phyloP scores from a whole-genome alignment of 2,797 vertebrate genomes.

The Ctenosaura bakeri region DNA sequence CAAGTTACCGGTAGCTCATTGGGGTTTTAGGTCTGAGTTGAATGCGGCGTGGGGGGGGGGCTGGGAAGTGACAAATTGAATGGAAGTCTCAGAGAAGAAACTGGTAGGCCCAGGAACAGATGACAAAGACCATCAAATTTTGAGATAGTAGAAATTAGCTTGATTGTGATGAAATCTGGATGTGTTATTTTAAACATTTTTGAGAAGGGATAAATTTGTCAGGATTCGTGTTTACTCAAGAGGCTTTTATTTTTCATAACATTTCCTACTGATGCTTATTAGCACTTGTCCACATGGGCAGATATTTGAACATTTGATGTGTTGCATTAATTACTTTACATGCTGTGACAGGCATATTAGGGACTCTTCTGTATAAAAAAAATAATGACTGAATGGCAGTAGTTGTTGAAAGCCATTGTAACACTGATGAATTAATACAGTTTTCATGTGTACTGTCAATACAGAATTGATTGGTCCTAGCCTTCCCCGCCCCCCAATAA shows the following conservation, averaged over 20 bases:
- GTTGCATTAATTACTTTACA: background rate
- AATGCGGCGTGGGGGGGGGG: background rate
- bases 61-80: background rate
- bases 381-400: background rate
- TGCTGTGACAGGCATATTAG: background rate
- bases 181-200: background rate
- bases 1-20: background rate
- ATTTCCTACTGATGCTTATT: background rate
- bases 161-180: background rate
- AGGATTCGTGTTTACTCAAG: background rate
- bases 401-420: background rate
- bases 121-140: background rate
- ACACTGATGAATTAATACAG: background rate
- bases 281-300: background rate
- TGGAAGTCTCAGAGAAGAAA: background rate
- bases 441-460: background rate
- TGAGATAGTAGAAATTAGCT: background rate
- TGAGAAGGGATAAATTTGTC: background rate
- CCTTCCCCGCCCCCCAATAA: background rate
- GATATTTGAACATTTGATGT: background rate
- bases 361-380: background rate
- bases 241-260: background rate
- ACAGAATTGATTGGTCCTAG: background rate
- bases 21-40: background rate
- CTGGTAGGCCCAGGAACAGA: background rate